Evolutionary conservation across 1,140 invertebrate genomes (phyloP).

Genomic region (Listronotus bonariensis): DNA sequence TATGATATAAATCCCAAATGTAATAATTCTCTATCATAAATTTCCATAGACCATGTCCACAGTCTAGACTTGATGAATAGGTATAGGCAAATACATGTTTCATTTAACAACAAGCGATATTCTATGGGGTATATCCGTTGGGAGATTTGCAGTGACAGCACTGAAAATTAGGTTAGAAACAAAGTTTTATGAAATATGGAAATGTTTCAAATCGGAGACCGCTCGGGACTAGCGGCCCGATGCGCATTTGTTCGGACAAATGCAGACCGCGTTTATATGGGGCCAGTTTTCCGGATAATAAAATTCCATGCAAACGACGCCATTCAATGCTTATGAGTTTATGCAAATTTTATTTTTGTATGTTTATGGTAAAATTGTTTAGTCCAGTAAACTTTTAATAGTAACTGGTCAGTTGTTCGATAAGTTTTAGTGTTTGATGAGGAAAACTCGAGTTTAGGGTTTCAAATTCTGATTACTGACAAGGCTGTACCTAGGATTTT

Average conservation of each 20-base stretch:
- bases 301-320: conserved; percentile 50
- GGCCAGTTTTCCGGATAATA: conserved; percentile 52
- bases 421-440: no score
- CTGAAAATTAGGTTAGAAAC: conserved; percentile 41
- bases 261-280: conserved; percentile 42
- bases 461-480: no score
- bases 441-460: no score
- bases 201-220: conserved; percentile 43
- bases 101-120: no score
- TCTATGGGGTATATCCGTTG: conserved; percentile 1
- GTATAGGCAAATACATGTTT: no score
- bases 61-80: no score
- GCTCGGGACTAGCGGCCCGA: conserved; percentile 33
- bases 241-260: conserved; percentile 45
- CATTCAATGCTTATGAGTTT: conserved; percentile 48
- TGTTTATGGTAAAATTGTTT: not conserved
- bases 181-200: conserved; percentile 54
- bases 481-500: no score
- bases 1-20: no score
- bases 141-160: conserved; percentile 24
- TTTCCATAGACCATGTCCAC: no score
- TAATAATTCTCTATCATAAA: no score
- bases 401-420: no score
- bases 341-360: conserved; percentile 42
- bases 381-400: no score